Conservation (phyloP, 2,113 vertebrate genomes). For the Galemys pyrenaicus region DNA sequence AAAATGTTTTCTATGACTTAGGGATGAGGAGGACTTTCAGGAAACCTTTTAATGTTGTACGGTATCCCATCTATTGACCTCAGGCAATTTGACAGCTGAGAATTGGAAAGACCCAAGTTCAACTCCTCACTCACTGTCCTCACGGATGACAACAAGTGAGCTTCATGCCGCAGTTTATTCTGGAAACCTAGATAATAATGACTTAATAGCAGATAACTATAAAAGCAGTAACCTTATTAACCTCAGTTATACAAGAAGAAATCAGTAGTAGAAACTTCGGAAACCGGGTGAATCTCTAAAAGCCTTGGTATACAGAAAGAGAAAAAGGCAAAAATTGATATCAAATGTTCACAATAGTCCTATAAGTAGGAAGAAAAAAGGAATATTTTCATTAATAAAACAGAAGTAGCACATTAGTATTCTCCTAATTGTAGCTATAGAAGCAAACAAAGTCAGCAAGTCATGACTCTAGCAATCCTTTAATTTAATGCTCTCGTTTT, state of each 20-base stretch:
- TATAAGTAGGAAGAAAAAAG: not conserved
- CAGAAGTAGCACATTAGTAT: slow-evolving; percentile 10
- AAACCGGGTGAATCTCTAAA: slow-evolving; percentile 38
- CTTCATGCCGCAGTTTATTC: slow-evolving; percentile 42
- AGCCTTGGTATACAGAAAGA: not conserved
- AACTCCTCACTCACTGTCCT: slow-evolving; percentile 4
- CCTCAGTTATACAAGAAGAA: slow-evolving; percentile 22
- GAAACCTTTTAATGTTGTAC: slow-evolving; percentile 61
- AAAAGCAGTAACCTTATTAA: slow-evolving; percentile 44
- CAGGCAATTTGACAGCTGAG: slow-evolving; percentile 45
- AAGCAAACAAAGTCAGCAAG: not conserved
- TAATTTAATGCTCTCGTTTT: not conserved
- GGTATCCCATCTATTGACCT: slow-evolving; percentile 41
- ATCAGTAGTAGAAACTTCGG: not conserved
- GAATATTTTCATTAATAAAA: not conserved
- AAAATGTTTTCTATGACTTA: slow-evolving; percentile 49
- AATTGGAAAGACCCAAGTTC: slow-evolving; percentile 43
- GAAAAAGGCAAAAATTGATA: not conserved
- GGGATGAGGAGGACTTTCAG: not conserved
- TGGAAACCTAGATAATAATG: slow-evolving; percentile 4
- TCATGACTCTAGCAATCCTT: not conserved
- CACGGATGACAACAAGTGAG: not conserved
- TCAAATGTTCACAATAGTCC: not conserved
- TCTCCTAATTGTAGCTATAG: not conserved
- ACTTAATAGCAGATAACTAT: slow-evolving; percentile 44